Conservation (phyloP, 2,888 invertebrate genomes). For the Epsilonema sp. region DNA sequence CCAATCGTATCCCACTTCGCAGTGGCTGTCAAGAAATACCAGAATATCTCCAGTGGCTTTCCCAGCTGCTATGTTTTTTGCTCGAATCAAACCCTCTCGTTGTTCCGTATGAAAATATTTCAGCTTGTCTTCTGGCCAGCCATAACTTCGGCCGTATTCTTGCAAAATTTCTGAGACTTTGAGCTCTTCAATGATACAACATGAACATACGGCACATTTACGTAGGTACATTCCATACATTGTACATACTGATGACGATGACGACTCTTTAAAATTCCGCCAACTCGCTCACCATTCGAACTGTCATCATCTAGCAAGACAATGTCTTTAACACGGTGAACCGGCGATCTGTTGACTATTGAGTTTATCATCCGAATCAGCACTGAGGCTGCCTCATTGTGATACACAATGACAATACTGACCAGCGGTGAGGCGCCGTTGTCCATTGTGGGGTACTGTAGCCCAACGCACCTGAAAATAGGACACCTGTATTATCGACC, state of each 20-base stretch:
- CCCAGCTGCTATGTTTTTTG: constrained; percentile 72
- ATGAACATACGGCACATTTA: too few relatives aligned
- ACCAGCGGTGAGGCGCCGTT: constrained; percentile 71
- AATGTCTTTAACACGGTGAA: constrained; percentile 21
- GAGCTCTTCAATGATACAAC: too few relatives aligned
- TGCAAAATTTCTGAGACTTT: neutral
- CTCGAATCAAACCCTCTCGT: constrained; percentile 77
- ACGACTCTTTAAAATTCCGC: too few relatives aligned
- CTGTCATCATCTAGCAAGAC: constrained; percentile 27
- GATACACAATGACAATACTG: constrained; percentile 90
- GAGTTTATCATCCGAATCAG: constrained; percentile 44
- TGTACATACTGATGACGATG: too few relatives aligned
- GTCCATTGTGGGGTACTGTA: constrained; percentile 14
- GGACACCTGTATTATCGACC: neutral
- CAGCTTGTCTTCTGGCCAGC: constrained; percentile 34
- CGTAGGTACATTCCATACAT: too few relatives aligned
- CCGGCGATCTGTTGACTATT: constrained; percentile 17
- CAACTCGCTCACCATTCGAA: neutral
- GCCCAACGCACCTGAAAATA: neutral
- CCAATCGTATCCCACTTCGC: constrained; percentile 95
- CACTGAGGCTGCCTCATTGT: constrained; percentile 96
- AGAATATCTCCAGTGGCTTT: constrained; percentile 71
- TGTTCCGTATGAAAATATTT: constrained; percentile 45
- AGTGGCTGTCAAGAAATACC: constrained; percentile 92
- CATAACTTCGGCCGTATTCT: neutral